These are phyloP conservation scores for Callocephalon fimbriatum DNA, from an alignment of 2,113 vertebrate genomes.

Conservation along the genomic window DNA sequence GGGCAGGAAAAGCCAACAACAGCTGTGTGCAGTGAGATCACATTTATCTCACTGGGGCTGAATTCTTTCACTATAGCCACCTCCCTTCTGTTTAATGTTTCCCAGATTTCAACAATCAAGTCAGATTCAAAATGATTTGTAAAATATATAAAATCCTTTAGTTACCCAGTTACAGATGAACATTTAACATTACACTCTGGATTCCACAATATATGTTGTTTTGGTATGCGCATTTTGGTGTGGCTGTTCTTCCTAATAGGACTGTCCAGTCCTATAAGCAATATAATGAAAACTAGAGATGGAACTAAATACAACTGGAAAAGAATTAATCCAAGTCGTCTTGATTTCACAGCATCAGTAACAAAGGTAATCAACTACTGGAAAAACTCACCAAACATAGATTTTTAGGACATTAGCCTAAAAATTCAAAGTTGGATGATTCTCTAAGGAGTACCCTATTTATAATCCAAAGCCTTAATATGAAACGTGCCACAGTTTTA, in stretches of 20 bases:
- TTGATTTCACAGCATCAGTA: neutral
- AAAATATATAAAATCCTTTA: neutral
- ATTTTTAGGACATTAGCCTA: neutral
- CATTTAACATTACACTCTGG: neutral
- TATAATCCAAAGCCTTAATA: neutral
- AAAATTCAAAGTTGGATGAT: neutral
- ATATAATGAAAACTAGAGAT: neutral
- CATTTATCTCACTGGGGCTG: slow-evolving; percentile 52
- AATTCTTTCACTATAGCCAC: slow-evolving; percentile 17
- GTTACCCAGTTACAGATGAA: neutral
- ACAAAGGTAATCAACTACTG: neutral
- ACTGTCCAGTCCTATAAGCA: neutral
- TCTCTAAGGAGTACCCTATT: neutral
- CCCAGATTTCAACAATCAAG: slow-evolving; percentile 5
- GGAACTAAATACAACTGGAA: neutral
- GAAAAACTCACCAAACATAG: neutral
- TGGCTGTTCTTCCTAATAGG: neutral
- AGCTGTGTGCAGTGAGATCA: slow-evolving; percentile 56
- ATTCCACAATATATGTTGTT: neutral
- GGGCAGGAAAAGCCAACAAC: slow-evolving; percentile 48
- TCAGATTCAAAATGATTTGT: neutral
- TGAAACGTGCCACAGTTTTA: neutral
- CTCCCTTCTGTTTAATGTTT: slow-evolving; percentile 47
- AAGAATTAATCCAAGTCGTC: neutral
- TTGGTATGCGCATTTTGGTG: neutral